Base-by-base conservation (phyloP, 2,888 invertebrate genomes). In the Brassicogethes aeneus region DNA sequence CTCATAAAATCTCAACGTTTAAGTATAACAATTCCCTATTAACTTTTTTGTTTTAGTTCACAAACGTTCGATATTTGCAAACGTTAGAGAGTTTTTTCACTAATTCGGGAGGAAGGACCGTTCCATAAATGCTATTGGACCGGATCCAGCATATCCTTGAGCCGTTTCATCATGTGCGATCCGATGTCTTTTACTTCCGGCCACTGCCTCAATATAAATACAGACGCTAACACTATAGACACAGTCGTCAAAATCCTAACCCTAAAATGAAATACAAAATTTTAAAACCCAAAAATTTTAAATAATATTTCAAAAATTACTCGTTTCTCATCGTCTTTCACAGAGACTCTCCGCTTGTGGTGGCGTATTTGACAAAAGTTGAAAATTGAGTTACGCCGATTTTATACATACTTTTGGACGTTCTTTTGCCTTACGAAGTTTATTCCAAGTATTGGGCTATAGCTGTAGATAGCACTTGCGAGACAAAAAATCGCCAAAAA, bases 191-290 rank as follows among this genome's bases (percentile, higher is more conserved):
- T 77, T 54, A 90, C 82, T 66, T 90, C 90, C 40, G 89, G 90
- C 90, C 90, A 91, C 63, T 90, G 90, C 62, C 85, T 83, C 64
- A 89, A 76, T 54, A 89, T 82, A 74, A 89, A 82, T 55, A 89
- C 82, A 56, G 87, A 80, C 42, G 85, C 75, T 71, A 88, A 77
- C 46, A 90, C 83, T 51, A 87, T 82, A 53, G 87, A 66, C 59
- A 84, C 80, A 40, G 91, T 91, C 47, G 89, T 88, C 62, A 91
- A 70, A 55, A 90, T 87, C 60, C 90, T 82, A 57, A 90, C 85
- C 73, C 90, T 90, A 74, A 38, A 75, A 74, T 5, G 10, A 23
- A 23, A 23, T n/a, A n/a, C n/a, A n/a, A n/a, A n/a, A n/a, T n/a
- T n/a, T n/a, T n/a, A n/a, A n/a, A n/a, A n/a, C n/a, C n/a, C n/a